Evolutionary conservation across 2,113 vertebrate genomes (phyloP), one percentile per base, ranked within the genome.

Genomic region (Antigone vipio): DNA sequence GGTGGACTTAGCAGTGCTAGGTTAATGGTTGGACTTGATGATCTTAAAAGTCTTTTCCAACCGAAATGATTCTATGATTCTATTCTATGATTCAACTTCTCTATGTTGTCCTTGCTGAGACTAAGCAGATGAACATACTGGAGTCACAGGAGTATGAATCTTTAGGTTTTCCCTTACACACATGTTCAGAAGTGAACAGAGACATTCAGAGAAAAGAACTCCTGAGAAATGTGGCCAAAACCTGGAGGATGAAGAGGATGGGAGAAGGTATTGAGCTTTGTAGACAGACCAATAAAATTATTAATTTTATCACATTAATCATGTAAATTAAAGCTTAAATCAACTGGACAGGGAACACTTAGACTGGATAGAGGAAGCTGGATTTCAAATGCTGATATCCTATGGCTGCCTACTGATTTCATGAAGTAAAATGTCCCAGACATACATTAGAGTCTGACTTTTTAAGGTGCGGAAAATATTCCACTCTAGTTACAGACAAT

Each of bases 221-320:
- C 22, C 16, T 22, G 9, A 71, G 35, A 47, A 92, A 63, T 6
- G 1, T 35, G 34, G 3, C 5, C 29, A 84, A n/a, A 91, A 24
- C 1, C 2, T 26, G 5, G 10, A 3, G 5, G 6, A 47, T 9
- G 27, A 13, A 80, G 6, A 5, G 13, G 4, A 20, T 38, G 4
- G 5, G 15, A 62, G 38, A 66, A 50, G 3, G 1, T 58, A 6
- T 7, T 34, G 24, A 62, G 3, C 4, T 92, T 79, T 47, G 5
- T 7, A 59, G 23, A 30, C 8, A 20, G 6, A 1, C 5, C 4
- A 34, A 42, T 32, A 49, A 67, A 67, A 85, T 49, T 0, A 3
- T 9, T 50, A 10, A 11, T 40, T 62, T 73, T 82, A 12, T 52
- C n/a, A 30, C 6, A 49, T 67, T 71, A 55, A 9, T 26, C 5